Evolutionary conservation across 2,113 vertebrate species (phyloP).

Genomic region (Neoarius graeffei): DNA sequence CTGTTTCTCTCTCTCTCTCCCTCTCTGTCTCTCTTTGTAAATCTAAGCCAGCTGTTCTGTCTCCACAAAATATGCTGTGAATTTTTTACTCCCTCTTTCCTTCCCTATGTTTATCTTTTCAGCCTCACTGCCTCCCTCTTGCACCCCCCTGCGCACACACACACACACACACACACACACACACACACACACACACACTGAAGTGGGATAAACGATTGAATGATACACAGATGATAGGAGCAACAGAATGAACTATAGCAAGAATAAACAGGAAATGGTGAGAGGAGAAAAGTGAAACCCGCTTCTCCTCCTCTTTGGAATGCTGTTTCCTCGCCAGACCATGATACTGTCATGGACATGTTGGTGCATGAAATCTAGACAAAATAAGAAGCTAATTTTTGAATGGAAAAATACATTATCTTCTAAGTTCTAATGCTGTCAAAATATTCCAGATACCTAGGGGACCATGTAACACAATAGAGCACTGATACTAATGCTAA

Average conservation of each 20-base stretch:
- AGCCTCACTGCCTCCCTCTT: background rate
- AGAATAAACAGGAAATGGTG: conserved; percentile 32
- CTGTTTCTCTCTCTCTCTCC: background rate
- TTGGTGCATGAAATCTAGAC: background rate
- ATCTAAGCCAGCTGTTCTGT: conserved; percentile 32
- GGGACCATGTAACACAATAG: background rate
- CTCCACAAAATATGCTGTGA: conserved; percentile 29
- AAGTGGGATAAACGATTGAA: background rate
- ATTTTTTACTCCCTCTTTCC: conserved; percentile 21
- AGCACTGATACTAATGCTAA: background rate
- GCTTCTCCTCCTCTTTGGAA: background rate
- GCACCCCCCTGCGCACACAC: background rate
- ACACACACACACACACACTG: background rate
- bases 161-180: background rate
- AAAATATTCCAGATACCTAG: background rate
- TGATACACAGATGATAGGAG: conserved; percentile 3
- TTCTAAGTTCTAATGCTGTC: background rate
- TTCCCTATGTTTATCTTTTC: conserved; percentile 27
- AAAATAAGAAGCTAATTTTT: background rate
- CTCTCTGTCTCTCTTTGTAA: conserved; percentile 16
- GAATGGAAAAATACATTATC: background rate
- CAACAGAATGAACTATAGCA: background rate
- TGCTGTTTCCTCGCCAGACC: background rate
- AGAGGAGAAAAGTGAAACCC: conserved; percentile 1
- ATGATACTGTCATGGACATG: background rate